Evolutionary conservation across 2,797 vertebrate species (phyloP).

Genomic region (Enoplosus armatus): DNA sequence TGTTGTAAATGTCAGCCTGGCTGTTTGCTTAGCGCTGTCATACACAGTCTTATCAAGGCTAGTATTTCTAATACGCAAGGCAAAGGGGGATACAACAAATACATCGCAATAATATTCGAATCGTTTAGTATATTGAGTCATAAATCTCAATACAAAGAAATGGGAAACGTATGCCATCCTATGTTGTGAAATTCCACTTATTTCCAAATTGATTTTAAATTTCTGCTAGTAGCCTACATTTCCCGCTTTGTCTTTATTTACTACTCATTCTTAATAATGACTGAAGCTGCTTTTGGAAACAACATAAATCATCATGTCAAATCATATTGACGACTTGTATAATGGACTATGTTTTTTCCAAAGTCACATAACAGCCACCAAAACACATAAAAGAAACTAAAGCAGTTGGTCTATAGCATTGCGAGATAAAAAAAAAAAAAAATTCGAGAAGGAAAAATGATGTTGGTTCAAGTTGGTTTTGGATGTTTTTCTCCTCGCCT

Average conservation of each 20-base stretch:
- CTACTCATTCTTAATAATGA: not conserved
- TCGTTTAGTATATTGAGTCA: not conserved
- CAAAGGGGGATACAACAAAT: not conserved
- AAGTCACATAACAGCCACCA: not conserved
- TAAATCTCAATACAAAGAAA: not conserved
- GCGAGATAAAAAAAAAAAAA: too few relatives aligned
- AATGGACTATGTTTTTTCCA: not conserved
- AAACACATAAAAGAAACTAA: constrained; percentile 10
- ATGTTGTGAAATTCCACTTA: not conserved
- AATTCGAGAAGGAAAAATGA: constrained; percentile 37
- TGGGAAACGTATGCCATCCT: not conserved
- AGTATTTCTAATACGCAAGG: constrained; percentile 24
- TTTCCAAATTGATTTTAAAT: not conserved
- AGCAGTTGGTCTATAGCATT: constrained; percentile 11
- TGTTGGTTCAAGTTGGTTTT: constrained; percentile 53
- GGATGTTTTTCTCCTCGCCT: constrained; percentile 56
- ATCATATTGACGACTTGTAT: not conserved
- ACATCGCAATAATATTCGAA: not conserved
- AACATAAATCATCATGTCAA: not conserved
- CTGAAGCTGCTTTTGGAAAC: not conserved
- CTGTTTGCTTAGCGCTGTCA: constrained; percentile 61
- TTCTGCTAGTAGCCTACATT: not conserved
- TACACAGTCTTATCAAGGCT: constrained; percentile 46
- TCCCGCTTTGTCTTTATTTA: not conserved
- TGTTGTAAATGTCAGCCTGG: constrained; percentile 70